phyloP scores from a whole-genome alignment of 2,113 vertebrate species.

The Columbina picui region DNA sequence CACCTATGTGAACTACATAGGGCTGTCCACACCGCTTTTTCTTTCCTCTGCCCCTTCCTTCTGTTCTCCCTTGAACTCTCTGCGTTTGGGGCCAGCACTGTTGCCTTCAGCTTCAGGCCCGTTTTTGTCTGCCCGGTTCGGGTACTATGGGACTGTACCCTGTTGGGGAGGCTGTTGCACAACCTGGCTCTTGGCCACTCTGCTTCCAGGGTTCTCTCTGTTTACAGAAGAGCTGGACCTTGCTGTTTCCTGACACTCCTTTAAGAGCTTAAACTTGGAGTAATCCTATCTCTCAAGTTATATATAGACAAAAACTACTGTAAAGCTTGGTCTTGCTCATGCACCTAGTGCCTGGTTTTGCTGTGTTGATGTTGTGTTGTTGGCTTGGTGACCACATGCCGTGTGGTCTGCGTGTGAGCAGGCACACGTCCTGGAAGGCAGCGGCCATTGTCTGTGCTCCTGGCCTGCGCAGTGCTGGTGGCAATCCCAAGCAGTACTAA shows the following conservation, averaged over 20 bases:
- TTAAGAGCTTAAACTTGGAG: not conserved
- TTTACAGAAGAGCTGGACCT: not conserved
- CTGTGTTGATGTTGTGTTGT: not conserved
- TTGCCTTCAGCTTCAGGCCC: not conserved
- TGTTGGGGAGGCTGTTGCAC: not conserved
- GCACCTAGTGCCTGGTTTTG: not conserved
- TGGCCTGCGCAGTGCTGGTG: not conserved
- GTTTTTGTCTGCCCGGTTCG: not conserved
- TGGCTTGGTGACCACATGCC: not conserved
- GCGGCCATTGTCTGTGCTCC: not conserved
- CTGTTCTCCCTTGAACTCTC: not conserved
- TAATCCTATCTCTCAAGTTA: not conserved
- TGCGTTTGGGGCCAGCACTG: not conserved
- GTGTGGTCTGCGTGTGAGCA: not conserved
- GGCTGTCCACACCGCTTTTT: not conserved
- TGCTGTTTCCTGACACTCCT: not conserved
- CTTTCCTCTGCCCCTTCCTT: not conserved
- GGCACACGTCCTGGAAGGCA: not conserved
- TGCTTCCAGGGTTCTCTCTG: not conserved
- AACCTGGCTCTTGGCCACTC: not conserved
- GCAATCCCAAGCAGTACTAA: not conserved
- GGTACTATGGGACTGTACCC: not conserved
- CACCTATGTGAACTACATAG: not conserved
- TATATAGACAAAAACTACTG: not conserved
- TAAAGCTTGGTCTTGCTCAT: rapidly evolving